These are phyloP conservation scores for Orthosia gothica DNA, from an alignment of 2,888 invertebrate species.

Conservation along the genomic window DNA sequence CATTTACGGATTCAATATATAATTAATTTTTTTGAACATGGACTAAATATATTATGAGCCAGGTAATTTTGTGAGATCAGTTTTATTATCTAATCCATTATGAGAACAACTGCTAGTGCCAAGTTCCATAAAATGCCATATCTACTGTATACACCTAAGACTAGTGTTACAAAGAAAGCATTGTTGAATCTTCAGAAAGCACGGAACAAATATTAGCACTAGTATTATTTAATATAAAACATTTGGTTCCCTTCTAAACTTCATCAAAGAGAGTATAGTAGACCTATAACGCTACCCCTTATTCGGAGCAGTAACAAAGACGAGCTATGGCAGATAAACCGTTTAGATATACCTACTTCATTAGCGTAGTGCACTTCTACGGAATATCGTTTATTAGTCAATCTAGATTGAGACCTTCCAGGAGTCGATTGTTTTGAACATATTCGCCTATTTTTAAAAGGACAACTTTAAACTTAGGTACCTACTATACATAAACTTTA, in stretches of 20 bases:
- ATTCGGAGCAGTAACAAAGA: neutral
- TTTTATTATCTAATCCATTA: no score
- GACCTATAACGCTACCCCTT: neutral
- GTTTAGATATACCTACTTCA: neutral
- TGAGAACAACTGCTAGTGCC: neutral
- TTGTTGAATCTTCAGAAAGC: no score
- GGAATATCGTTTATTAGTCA: neutral
- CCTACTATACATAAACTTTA: neutral
- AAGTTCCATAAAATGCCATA: slow-evolving; percentile 21
- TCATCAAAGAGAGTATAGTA: neutral
- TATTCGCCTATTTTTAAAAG: neutral
- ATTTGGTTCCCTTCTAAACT: neutral
- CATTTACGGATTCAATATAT: no score
- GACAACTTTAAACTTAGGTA: neutral
- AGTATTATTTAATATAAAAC: neutral
- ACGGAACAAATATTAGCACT: neutral
- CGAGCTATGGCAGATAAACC: neutral
- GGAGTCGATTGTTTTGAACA: neutral
- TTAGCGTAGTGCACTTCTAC: neutral
- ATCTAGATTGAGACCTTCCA: no score
- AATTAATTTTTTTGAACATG: no score
- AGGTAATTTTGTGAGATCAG: no score
- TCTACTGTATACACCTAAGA: no score
- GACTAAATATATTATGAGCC: no score
- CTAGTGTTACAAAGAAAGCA: no score